Conservation (phyloP, 2,888 invertebrate species). For the Elmis aenea region DNA sequence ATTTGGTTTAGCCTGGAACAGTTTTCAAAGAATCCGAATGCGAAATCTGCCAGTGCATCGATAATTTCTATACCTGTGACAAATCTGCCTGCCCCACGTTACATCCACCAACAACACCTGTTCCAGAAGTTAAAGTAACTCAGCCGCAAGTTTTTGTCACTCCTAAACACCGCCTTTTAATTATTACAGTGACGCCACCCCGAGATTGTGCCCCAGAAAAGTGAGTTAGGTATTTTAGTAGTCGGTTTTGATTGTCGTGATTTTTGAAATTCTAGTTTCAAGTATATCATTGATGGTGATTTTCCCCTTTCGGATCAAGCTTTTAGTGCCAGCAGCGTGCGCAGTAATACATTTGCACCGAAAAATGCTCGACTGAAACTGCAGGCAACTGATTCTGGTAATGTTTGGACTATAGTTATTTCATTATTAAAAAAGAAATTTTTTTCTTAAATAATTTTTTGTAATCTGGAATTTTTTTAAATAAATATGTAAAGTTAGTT, state of each 20-base stretch:
- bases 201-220: slow-evolving; percentile 41
- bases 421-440: no score
- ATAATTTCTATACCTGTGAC: slow-evolving; percentile 70
- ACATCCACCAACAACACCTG: not conserved
- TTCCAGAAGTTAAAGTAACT: no score
- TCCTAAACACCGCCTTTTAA: no score
- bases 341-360: slow-evolving; percentile 50
- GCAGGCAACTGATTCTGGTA: slow-evolving; percentile 32
- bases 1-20: slow-evolving; percentile 63
- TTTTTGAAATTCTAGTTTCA: slow-evolving; percentile 36
- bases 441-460: no score
- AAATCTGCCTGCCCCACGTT: slow-evolving; percentile 45
- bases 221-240: slow-evolving; percentile 33
- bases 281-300: slow-evolving; percentile 49
- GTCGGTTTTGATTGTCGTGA: no score
- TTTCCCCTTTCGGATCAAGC: slow-evolving; percentile 50
- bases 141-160: not conserved
- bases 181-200: slow-evolving; percentile 45
- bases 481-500: no score
- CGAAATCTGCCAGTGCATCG: slow-evolving; percentile 73
- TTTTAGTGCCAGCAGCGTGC: slow-evolving; percentile 56
- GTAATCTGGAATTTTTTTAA: no score
- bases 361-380: slow-evolving; percentile 51
- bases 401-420: no score
- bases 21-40: slow-evolving; percentile 58